phyloP scores from a whole-genome alignment of 2,797 vertebrate species.

The Anas capensis region DNA sequence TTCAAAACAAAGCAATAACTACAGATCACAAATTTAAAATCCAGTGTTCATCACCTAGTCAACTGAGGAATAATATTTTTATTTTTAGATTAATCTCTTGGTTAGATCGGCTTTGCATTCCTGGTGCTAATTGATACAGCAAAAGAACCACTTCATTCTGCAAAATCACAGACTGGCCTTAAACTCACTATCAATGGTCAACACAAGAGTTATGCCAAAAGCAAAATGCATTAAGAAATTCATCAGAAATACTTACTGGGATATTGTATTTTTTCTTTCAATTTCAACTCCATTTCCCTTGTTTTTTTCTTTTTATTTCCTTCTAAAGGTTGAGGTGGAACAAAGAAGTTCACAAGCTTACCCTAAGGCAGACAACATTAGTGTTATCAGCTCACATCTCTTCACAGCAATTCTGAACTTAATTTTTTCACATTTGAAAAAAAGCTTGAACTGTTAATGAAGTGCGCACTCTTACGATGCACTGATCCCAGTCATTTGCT shows the following conservation, averaged over 20 bases:
- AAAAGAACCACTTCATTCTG: not conserved
- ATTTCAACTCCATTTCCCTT: constrained; percentile 81
- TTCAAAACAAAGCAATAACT: constrained; percentile 38
- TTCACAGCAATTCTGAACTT: constrained; percentile 23
- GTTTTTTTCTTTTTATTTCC: constrained; percentile 76
- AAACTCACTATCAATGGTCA: not conserved
- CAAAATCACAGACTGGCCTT: not conserved
- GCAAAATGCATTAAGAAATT: not conserved
- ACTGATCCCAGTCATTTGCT: not conserved
- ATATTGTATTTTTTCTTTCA: constrained; percentile 89
- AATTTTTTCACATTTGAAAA: constrained; percentile 3
- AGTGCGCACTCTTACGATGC: not conserved
- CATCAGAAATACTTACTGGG: constrained; percentile 84
- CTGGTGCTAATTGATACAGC: not conserved
- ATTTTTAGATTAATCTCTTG: not conserved
- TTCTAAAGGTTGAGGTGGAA: constrained; percentile 89
- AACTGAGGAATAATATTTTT: not conserved
- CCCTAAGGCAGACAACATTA: constrained; percentile 84
- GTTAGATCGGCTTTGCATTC: not conserved
- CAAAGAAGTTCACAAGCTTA: constrained; percentile 93
- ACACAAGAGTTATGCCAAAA: not conserved
- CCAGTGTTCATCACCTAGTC: not conserved
- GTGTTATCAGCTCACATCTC: not conserved
- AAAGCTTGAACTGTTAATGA: not conserved
- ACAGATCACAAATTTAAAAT: constrained; percentile 3